A percentile compares a stretch with the other conserved stretches of the same genome.
These are phyloP conservation scores for Sarcophaga caerulescens DNA, from an alignment of 2,888 invertebrate genomes.

Conservation along the genomic window DNA sequence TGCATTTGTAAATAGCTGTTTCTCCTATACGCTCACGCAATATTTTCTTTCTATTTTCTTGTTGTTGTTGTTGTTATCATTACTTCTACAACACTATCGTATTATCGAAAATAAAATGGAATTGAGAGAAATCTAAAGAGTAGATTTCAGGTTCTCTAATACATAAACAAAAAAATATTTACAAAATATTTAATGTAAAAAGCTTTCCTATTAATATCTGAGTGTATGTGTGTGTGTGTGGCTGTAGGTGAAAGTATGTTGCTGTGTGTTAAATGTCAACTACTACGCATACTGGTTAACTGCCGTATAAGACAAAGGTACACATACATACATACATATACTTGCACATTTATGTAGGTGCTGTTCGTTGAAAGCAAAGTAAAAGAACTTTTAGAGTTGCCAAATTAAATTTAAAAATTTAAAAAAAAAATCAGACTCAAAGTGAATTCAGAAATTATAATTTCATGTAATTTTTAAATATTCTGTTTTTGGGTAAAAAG, in stretches of 20 bases:
- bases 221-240: conserved; percentile 37
- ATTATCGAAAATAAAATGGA: conserved; percentile 7
- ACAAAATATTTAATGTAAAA: conserved; percentile 5
- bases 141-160: background rate
- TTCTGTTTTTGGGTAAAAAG: no score
- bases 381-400: background rate
- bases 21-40: conserved; percentile 54
- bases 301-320: background rate
- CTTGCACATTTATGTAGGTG: background rate
- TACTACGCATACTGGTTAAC: conserved; percentile 35
- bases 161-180: background rate
- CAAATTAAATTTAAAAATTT: background rate
- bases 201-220: conserved; percentile 34
- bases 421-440: background rate
- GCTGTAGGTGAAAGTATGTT: conserved; percentile 48
- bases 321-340: conserved; percentile 3
- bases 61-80: conserved; percentile 15
- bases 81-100: background rate
- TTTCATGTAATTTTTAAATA: no score
- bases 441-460: background rate
- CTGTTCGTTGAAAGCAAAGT: background rate
- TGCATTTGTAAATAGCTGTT: background rate
- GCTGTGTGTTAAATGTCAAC: conserved; percentile 56
- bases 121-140: background rate
- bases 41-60: background rate